These are phyloP conservation scores for Clinocottus analis DNA, from an alignment of 2,113 vertebrate species.

Conservation along the genomic window DNA sequence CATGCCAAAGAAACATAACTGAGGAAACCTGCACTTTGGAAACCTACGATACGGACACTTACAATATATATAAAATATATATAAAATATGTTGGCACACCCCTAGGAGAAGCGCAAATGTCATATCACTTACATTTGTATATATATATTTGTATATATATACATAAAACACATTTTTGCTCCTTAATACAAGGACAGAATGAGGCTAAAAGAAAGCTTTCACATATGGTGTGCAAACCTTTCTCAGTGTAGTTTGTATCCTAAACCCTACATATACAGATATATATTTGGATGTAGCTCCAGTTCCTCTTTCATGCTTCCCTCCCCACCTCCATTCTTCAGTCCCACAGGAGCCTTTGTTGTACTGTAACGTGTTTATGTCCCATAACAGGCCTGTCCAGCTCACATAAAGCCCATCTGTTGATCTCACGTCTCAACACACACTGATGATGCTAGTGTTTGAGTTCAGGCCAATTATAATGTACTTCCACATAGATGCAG, in stretches of 20 bases:
- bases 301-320: slow-evolving; percentile 43
- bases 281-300: slow-evolving; percentile 10
- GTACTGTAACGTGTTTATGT: slow-evolving; percentile 68
- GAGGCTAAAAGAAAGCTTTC: not conserved
- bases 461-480: slow-evolving; percentile 9
- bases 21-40: slow-evolving; percentile 54
- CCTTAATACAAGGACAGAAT: not conserved
- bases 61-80: not conserved
- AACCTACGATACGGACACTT: slow-evolving; percentile 26
- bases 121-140: slow-evolving; percentile 16
- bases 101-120: slow-evolving; percentile 21
- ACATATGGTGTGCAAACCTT: not conserved
- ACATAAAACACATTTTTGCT: too few relatives aligned
- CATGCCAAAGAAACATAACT: slow-evolving; percentile 58
- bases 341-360: slow-evolving; percentile 71
- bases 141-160: not conserved
- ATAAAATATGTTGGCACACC: slow-evolving; percentile 43
- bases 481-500: slow-evolving; percentile 1
- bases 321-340: slow-evolving; percentile 63
- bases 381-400: slow-evolving; percentile 60
- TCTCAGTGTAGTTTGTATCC: not conserved
- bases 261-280: not conserved
- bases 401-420: slow-evolving; percentile 58
- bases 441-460: slow-evolving; percentile 26
- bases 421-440: slow-evolving; percentile 39